Evolutionary conservation across 2,797 vertebrate genomes (phyloP), one percentile per base, ranked within the genome.

Genomic region (Passerculus sandwichensis): DNA sequence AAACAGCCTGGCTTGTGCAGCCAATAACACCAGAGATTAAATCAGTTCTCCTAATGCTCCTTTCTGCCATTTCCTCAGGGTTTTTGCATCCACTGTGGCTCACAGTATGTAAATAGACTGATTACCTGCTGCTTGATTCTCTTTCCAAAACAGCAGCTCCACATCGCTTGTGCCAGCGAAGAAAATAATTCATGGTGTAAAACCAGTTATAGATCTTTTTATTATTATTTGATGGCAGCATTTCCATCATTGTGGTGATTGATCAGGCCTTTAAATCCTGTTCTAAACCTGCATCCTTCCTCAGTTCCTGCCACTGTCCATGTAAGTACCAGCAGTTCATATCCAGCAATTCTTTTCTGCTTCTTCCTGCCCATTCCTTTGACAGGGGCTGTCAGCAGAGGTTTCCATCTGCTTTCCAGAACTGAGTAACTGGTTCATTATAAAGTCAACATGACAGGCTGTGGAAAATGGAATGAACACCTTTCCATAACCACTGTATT

Each of bases 321-420:
- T 79, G 77, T 85, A 84, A 80, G 59, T 51, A 87, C 57, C 32
- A 45, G 51, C 70, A 93, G 94, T 89, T 96, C 94, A 83, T 78
- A 91, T n/a, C 93, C 93, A 91, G 70, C 78, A 92, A 88, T 95
- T 80, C 76, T 81, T 96, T 91, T 93, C 95, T 92, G 69, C 44
- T 22, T 88, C 79, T 93, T 60, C 79, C 80, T 93, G 79, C 48
- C 93, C 96, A 90, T 96, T 94, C 89, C 61, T 95, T 92, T 97
- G 96, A 96, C 96, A 97, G 89, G 85, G 88, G 66, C 93, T 97
- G 97, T 98, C 96, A 97, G 95, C 96, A 96, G 91, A 97, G 95
- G 91, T 96, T 96, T 97, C 96, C 93, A 90, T 93, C 94, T 59
- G 76, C 88, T 94, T 89, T 67, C 53, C 38, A 93, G 51, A 83